A percentile compares a stretch with the other conserved stretches of the same genome.
phyloP scores from a whole-genome alignment of 1,140 invertebrate genomes.

The Drosophila sp. region DNA sequence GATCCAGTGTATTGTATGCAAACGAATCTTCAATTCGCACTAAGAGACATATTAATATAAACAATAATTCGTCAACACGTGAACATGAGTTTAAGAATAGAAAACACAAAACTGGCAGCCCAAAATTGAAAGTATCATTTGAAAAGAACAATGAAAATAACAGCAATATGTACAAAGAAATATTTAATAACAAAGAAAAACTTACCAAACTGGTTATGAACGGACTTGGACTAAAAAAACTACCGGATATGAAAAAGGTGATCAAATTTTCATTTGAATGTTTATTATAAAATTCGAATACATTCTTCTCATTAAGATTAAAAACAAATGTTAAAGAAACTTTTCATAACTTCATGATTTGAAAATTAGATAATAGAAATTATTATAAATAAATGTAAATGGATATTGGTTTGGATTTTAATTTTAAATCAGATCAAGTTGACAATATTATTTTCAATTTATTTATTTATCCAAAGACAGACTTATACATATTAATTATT shows the following conservation, averaged over 20 bases:
- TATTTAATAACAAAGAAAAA: constrained; percentile 47
- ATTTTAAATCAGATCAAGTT: too few relatives aligned
- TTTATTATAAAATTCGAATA: too few relatives aligned
- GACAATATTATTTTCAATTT: too few relatives aligned
- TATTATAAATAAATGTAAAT: too few relatives aligned
- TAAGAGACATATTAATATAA: constrained; percentile 21
- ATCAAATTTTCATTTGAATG: constrained; percentile 29
- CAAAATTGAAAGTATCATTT: constrained; percentile 13
- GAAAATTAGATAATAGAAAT: too few relatives aligned
- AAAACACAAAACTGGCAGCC: constrained; percentile 1
- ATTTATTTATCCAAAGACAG: too few relatives aligned
- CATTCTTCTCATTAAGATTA: too few relatives aligned
- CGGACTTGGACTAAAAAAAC: constrained; percentile 66
- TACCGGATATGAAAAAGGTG: constrained; percentile 76
- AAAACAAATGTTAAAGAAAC: too few relatives aligned
- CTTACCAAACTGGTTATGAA: constrained; percentile 63
- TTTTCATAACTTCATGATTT: too few relatives aligned
- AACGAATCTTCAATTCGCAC: not conserved
- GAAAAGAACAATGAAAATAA: constrained; percentile 4
- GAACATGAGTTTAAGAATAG: not conserved
- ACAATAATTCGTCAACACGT: not conserved
- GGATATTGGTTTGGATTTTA: too few relatives aligned
- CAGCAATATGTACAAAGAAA: constrained; percentile 2
- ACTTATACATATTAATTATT: too few relatives aligned
- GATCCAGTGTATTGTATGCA: not conserved